A percentile compares a stretch with the other conserved stretches of the same genome.
These are phyloP conservation scores for Meghimatium bilineatum DNA, from an alignment of 2,888 invertebrate species.

Conservation along the genomic window DNA sequence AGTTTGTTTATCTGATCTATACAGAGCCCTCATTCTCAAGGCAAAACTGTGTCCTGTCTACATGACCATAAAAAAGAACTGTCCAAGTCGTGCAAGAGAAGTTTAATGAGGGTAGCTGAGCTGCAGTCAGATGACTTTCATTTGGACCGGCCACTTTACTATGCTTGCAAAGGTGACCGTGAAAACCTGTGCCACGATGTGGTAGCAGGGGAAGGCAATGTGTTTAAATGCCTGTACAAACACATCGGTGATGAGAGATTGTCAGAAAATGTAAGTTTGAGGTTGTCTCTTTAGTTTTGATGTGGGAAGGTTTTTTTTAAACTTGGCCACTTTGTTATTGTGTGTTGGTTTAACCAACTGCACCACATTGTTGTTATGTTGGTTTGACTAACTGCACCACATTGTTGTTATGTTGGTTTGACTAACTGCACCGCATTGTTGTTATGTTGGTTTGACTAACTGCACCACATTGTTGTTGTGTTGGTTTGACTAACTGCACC, in stretches of 20 bases:
- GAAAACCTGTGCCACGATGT: conserved; percentile 85
- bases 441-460: too few relatives aligned
- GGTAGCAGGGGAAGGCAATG: conserved; percentile 86
- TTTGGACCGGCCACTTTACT: conserved; percentile 90
- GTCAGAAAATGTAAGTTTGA: conserved; percentile 77
- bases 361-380: too few relatives aligned
- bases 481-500: too few relatives aligned
- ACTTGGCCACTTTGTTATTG: too few relatives aligned
- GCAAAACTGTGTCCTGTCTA: conserved; percentile 89
- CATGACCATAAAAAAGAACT: conserved; percentile 80
- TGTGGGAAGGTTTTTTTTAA: too few relatives aligned
- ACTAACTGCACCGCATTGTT: too few relatives aligned
- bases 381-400: too few relatives aligned
- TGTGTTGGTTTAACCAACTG: too few relatives aligned
- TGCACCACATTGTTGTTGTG: too few relatives aligned
- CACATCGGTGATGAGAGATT: conserved; percentile 86
- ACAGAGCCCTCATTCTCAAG: conserved; percentile 82
- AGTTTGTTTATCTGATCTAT: not conserved
- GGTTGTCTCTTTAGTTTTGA: too few relatives aligned
- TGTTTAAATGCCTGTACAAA: conserved; percentile 92
- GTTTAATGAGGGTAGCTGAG: conserved; percentile 90
- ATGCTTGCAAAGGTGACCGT: conserved; percentile 91
- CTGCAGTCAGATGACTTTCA: conserved; percentile 92
- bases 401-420: too few relatives aligned
- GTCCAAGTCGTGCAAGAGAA: conserved; percentile 83